Evolutionary conservation across 2,113 vertebrate genomes (phyloP), one percentile per base, ranked within the genome.

Genomic region (Daubentonia madagascariensis): DNA sequence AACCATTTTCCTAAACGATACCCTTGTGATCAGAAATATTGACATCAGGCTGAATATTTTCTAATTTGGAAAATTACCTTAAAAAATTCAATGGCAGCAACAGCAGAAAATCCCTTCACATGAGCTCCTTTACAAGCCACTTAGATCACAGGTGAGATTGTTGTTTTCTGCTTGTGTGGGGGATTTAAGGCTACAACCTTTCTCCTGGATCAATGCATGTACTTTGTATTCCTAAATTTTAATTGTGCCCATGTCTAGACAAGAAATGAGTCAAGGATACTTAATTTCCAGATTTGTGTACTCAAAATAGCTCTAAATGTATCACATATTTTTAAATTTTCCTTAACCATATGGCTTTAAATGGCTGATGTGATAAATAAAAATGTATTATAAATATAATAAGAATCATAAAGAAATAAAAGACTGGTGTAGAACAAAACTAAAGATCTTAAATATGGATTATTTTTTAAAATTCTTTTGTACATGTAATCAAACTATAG

Each of bases 31-130:
- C 35, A 90, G 57, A 97, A 97, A 97, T 90, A 97, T 25, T 81
- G 93, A 97, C 75, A 96, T 96, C 45, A 89, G 45, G 83, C 65
- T 81, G 89, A 95, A 93, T 96, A 94, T 96, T 97, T 98, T 96
- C 93, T 76, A 93, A 89, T 95, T 97, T 52, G 40, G 84, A 75
- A 94, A 97, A 79, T 72, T 72, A 76, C 0, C 70, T 93, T 52
- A 83, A 94, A 81, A 67, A 93, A 75, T 86, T 54, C 86, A 92
- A 10, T 95, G 79, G 57, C 90, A 54, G 11, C n/a, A 67, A 94
- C 14, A 52, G 83, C 73, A 96, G 89, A 96, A 95, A 96, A 76
- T 97, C 37, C 91, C 86, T 93, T 80, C 88, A 67, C 95, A 90
- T 78, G 80, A 90, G 70, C 23, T 73, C 57, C 65, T 86, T 90